Conservation (phyloP, 2,888 invertebrate species). For the Bedellia somnulentella region DNA sequence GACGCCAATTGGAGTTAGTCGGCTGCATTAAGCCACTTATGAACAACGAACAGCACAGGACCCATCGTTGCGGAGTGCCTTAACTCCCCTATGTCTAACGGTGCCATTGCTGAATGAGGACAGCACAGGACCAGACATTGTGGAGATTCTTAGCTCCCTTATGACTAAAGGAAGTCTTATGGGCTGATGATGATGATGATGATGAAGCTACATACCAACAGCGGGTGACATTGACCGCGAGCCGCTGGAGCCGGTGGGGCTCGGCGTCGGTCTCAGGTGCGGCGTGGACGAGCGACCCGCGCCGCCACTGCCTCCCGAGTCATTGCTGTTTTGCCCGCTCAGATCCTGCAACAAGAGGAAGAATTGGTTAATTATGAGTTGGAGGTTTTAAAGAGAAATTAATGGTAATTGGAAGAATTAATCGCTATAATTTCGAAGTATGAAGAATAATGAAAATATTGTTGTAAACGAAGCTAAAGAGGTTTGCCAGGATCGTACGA, state of each 20-base stretch:
- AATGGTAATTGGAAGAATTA: conserved; percentile 16
- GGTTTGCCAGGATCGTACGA: no score
- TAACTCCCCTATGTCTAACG: no score
- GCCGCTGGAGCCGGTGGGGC: conserved; percentile 90
- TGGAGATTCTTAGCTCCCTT: no score
- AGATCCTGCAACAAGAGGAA: conserved; percentile 68
- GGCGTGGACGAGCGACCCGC: conserved; percentile 63
- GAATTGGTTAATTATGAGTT: background rate
- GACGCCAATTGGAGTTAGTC: no score
- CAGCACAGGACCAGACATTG: no score
- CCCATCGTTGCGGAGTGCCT: no score
- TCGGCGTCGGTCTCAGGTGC: conserved; percentile 86
- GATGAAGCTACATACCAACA: conserved; percentile 71
- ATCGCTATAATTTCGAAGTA: conserved; percentile 6
- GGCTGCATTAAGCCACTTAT: no score
- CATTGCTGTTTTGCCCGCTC: conserved; percentile 84
- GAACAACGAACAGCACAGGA: no score
- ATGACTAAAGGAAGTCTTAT: no score
- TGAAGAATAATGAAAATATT: background rate
- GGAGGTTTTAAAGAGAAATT: background rate
- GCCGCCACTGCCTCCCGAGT: conserved; percentile 77
- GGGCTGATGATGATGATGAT: background rate
- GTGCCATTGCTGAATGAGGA: no score
- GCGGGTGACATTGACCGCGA: conserved; percentile 98
- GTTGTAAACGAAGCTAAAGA: no score